Percentiles rank a stretch among this genome's conserved stretches.
Evolutionary conservation across 2,888 invertebrate genomes (phyloP).

Genomic region (Pachydiplax longipennis): DNA sequence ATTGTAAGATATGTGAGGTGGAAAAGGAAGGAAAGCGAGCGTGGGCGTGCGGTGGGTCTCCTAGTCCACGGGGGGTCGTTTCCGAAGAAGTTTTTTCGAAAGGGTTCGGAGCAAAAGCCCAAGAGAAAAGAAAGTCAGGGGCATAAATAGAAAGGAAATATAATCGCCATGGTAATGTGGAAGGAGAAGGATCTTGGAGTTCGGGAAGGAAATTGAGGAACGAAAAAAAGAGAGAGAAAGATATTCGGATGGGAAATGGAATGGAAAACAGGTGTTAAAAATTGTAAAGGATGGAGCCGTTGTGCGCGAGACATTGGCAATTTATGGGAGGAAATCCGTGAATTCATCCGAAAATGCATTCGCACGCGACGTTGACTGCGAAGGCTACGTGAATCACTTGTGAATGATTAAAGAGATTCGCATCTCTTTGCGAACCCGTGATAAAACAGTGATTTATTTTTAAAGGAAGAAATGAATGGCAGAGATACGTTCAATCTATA

Average conservation of each 20-base stretch:
- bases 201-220: neutral
- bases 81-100: neutral
- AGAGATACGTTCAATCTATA: no score
- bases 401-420: no score
- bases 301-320: neutral
- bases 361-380: neutral
- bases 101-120: neutral
- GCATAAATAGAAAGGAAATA: constrained; percentile 10
- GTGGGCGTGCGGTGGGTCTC: neutral
- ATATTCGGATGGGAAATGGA: constrained; percentile 9
- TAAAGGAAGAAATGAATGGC: no score
- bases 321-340: neutral
- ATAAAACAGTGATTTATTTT: no score
- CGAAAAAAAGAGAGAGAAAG: neutral
- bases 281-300: neutral
- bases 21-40: neutral
- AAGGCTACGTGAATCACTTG: no score
- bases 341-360: neutral
- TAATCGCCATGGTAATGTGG: neutral
- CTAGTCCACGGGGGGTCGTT: neutral
- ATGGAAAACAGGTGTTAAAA: constrained; percentile 34
- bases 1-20: neutral
- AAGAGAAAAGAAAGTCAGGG: neutral
- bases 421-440: no score
- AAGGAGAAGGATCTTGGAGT: neutral